Evolutionary conservation across 2,113 vertebrate species (phyloP).

Genomic region (Phoenicopterus ruber): DNA sequence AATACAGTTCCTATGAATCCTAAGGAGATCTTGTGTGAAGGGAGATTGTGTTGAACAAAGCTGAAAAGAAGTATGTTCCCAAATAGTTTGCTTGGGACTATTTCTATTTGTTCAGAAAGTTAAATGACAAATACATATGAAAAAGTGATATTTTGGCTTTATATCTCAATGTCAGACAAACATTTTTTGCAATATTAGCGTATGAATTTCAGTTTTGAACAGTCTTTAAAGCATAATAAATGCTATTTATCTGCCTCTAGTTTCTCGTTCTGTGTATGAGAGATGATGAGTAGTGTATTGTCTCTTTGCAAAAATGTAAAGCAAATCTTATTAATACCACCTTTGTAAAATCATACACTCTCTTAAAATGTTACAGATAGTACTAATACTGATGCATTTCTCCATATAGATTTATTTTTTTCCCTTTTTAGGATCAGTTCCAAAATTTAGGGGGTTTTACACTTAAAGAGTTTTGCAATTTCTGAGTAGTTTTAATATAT

Average conservation of each 20-base stretch:
- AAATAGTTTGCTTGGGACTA: neutral
- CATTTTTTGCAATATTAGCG: neutral
- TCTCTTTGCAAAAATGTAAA: neutral
- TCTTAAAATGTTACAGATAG: neutral
- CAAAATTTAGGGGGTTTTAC: neutral
- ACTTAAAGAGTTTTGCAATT: neutral
- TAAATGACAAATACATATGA: neutral
- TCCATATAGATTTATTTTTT: neutral
- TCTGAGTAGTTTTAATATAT: neutral
- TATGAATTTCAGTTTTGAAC: neutral
- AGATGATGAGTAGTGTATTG: neutral
- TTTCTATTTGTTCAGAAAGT: neutral
- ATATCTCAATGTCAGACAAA: neutral
- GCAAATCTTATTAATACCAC: neutral
- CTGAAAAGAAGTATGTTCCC: neutral
- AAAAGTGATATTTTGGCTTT: neutral
- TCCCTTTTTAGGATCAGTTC: neutral
- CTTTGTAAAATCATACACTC: neutral
- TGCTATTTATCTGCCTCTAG: neutral
- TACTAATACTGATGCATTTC: neutral
- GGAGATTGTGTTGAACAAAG: neutral
- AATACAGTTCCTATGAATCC: neutral
- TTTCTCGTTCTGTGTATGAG: neutral
- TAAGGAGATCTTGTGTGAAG: neutral
- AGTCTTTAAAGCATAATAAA: neutral